Evolutionary conservation across 2,888 invertebrate genomes (phyloP), one percentile per base, ranked within the genome.

Genomic region (Caradrina kadenii): DNA sequence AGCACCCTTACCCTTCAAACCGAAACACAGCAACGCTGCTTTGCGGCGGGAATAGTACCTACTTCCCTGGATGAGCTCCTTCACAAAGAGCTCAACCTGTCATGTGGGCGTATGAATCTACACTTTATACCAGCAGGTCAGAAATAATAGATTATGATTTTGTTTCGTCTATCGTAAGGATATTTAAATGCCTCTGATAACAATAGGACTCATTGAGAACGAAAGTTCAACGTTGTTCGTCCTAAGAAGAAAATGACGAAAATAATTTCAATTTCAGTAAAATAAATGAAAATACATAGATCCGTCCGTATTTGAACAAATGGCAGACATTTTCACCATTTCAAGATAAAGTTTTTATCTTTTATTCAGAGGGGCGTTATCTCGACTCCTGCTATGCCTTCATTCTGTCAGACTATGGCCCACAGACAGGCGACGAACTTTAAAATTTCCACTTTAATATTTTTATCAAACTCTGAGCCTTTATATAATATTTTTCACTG

Each of bases 341-440:
- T 69, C 65, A 65, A 82, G 78, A 84, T 84, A 83, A 83, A 82
- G 76, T 80, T 84, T 83, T 83, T 82, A 82, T 83, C 80, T 83
- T 83, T 83, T 82, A 82, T 83, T 80, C 79, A 78, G 72, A 63
- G 63, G 68, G 74, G 60, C 73, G 80, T 73, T 83, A 83, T 83
- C 83, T 76, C 48, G 42, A 35, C 48, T 15, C 26, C 59, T 68
- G 50, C 52, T 64, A 49, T 76, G 56, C 68, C 72, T 64, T 71
- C 62, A 74, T 83, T 81, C 79, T 74, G 72, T 15, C 69, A 49
- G 64, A 35, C 58, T 58, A 49, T 69, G 70, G 54, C 70, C 73
- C 66, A 67, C 66, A 58, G 65, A 42, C 60, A 45, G 58, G 13
- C 67, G 70, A 65, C 76, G 13, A 76, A 83, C 72, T 81, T 76